Conservation (phyloP, 2,888 invertebrate species). For the Auanema sp. region DNA sequence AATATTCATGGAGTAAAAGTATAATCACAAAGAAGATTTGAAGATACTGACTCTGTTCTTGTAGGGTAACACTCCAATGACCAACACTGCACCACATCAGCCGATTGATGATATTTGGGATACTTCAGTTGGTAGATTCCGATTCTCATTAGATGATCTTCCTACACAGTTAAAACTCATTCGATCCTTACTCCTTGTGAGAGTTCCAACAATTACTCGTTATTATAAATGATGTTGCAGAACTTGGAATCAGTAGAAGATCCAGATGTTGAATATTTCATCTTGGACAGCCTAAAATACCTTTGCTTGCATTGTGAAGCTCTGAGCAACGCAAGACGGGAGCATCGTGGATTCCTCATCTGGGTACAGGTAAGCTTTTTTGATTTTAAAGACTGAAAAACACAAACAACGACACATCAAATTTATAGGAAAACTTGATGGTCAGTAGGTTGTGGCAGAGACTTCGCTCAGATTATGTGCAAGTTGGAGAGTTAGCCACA, state of each 20-base stretch:
- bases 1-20: constrained; percentile 70
- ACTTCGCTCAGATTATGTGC: constrained; percentile 58
- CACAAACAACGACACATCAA: constrained; percentile 76
- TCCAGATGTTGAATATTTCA: constrained; percentile 88
- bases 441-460: constrained; percentile 78
- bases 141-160: constrained; percentile 83
- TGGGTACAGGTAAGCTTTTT: constrained; percentile 39
- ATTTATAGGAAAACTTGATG: constrained; percentile 81
- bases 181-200: constrained; percentile 82
- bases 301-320: constrained; percentile 91
- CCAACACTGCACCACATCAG: constrained; percentile 17
- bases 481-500: constrained; percentile 84
- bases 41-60: background rate
- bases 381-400: background rate
- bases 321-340: constrained; percentile 81
- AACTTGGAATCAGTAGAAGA: constrained; percentile 70
- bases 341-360: constrained; percentile 71
- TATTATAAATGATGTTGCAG: constrained; percentile 51
- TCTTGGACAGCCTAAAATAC: constrained; percentile 86
- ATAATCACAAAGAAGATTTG: background rate
- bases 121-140: constrained; percentile 87
- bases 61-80: constrained; percentile 4
- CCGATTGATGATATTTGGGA: constrained; percentile 76
- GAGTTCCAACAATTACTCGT: constrained; percentile 8
- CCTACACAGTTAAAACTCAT: constrained; percentile 91